Percentiles rank a stretch among this genome's conserved stretches.
phyloP scores from a whole-genome alignment of 2,888 invertebrate genomes.

The Azorinus chamasolen region DNA sequence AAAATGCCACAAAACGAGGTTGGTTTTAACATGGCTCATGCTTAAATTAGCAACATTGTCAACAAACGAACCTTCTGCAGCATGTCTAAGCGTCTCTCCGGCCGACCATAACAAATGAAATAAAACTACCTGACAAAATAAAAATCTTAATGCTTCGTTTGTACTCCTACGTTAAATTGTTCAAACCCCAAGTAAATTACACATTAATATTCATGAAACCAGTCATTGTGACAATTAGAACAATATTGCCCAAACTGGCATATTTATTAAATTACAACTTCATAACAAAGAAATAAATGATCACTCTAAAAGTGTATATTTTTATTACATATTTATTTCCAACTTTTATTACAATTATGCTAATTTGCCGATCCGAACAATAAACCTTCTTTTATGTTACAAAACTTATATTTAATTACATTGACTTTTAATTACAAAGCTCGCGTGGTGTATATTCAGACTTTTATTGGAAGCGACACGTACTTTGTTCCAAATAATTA shows the following conservation, averaged over 20 bases:
- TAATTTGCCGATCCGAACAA: constrained; percentile 41
- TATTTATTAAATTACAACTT: constrained; percentile 45
- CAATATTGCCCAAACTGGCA: constrained; percentile 34
- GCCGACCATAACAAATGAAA: too few relatives aligned
- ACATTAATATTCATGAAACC: constrained; percentile 42
- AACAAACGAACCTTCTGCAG: too few relatives aligned
- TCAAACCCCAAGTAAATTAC: too few relatives aligned
- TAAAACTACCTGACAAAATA: too few relatives aligned
- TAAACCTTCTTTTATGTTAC: constrained; percentile 26
- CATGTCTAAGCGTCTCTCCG: too few relatives aligned
- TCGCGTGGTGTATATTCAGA: constrained; percentile 42
- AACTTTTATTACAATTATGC: constrained; percentile 49
- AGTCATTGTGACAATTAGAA: constrained; percentile 35
- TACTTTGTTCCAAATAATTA: constrained; percentile 42
- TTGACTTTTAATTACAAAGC: constrained; percentile 53
- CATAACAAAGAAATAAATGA: constrained; percentile 52
- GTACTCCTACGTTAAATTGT: too few relatives aligned
- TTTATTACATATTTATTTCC: constrained; percentile 44
- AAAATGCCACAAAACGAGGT: too few relatives aligned
- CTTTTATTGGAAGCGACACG: constrained; percentile 44
- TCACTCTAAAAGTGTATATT: constrained; percentile 43
- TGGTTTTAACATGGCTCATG: too few relatives aligned
- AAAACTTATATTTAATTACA: constrained; percentile 35
- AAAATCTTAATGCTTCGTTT: too few relatives aligned
- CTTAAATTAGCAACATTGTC: too few relatives aligned